phyloP scores from a whole-genome alignment of 2,113 vertebrate genomes.

The Helogale parvula region DNA sequence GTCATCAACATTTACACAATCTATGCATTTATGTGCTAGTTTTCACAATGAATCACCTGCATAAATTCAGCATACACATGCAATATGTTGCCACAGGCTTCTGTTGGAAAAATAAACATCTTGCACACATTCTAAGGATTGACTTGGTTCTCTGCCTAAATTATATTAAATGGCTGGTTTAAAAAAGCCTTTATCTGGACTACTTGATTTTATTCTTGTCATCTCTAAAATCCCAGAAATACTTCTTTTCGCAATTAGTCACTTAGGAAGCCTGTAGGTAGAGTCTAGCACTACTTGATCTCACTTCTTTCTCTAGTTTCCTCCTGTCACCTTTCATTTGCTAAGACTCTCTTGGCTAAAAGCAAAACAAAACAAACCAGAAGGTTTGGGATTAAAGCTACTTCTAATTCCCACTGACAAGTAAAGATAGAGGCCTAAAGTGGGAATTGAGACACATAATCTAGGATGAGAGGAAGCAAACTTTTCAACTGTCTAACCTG shows the following conservation, averaged over 20 bases:
- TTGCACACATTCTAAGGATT: neutral
- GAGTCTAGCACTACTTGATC: neutral
- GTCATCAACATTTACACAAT: slow-evolving; percentile 21
- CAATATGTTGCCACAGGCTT: neutral
- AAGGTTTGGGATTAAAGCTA: neutral
- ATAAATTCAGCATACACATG: neutral
- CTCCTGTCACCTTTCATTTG: neutral
- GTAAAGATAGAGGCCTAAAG: neutral
- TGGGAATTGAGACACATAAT: neutral
- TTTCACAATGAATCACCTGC: neutral
- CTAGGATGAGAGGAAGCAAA: neutral
- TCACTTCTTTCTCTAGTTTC: neutral
- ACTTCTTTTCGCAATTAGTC: neutral
- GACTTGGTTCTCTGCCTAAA: neutral
- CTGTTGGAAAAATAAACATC: neutral
- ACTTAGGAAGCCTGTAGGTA: neutral
- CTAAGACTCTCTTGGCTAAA: neutral
- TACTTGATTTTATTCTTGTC: neutral
- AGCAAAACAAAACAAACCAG: neutral
- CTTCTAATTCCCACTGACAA: neutral
- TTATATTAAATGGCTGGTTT: neutral
- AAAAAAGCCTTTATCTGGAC: neutral
- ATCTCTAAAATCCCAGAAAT: neutral
- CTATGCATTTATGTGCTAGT: neutral
- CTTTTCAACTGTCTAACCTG: neutral